phyloP scores from a whole-genome alignment of 2,888 invertebrate genomes.

The Napeogenes sylphis region DNA sequence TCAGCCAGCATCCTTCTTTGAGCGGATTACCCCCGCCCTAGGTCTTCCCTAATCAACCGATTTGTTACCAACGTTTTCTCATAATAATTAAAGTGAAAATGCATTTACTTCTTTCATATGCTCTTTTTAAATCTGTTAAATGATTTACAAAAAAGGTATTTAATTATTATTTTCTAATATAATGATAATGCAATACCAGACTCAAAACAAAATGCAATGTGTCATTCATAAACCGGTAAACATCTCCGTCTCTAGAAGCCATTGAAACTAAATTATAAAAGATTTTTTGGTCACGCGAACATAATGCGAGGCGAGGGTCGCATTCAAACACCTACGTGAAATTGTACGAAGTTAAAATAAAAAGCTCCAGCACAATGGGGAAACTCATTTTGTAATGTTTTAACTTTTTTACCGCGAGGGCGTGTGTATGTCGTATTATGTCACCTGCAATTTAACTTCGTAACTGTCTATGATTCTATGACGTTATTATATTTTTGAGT shows the following conservation, averaged over 20 bases:
- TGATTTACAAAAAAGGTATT: not conserved
- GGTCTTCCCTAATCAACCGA: conserved; percentile 27
- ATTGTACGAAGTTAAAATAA: conserved; percentile 37
- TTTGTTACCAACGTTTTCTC: conserved; percentile 13
- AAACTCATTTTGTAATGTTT: conserved; percentile 41
- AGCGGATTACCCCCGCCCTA: conserved; percentile 26
- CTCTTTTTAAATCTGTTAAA: too few relatives aligned
- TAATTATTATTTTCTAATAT: not conserved
- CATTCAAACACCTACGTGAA: conserved; percentile 34
- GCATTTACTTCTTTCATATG: not conserved
- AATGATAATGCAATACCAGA: too few relatives aligned
- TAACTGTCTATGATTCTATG: conserved; percentile 28
- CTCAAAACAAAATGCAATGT: too few relatives aligned
- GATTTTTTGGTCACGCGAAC: conserved; percentile 25
- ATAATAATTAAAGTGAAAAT: not conserved
- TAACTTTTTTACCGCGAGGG: conserved; percentile 33
- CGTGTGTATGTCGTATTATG: conserved; percentile 30
- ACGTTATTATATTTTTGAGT: conserved; percentile 7
- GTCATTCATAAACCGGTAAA: not conserved
- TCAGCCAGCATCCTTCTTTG: conserved; percentile 40
- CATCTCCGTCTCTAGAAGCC: conserved; percentile 4
- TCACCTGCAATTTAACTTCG: conserved; percentile 29
- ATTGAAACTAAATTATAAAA: conserved; percentile 26
- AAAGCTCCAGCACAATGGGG: conserved; percentile 36
- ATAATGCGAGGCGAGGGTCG: conserved; percentile 26